phyloP scores from a whole-genome alignment of 2,797 vertebrate genomes.

The Adelosebastes latens region DNA sequence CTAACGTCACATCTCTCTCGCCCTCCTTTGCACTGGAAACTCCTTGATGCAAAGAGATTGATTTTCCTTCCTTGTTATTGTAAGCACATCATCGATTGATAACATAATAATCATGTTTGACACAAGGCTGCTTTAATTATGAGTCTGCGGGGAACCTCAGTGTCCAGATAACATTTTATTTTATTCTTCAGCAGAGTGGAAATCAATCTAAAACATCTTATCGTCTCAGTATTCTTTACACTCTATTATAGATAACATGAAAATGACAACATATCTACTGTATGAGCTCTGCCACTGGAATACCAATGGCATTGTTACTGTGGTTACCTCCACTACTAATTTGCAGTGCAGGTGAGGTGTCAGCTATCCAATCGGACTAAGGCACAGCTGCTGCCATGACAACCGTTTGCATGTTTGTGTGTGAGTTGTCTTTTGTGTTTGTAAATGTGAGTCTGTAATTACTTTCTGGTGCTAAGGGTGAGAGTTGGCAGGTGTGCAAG shows the following conservation, averaged over 20 bases:
- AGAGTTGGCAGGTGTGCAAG: constrained; percentile 9
- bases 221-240: background rate
- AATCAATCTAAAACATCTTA: background rate
- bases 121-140: background rate
- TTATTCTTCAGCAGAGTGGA: background rate
- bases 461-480: constrained; percentile 10
- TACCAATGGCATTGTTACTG: constrained; percentile 72
- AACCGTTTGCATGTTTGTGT: constrained; percentile 67
- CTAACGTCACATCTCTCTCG: background rate
- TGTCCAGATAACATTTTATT: background rate
- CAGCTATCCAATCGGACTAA: constrained; percentile 43
- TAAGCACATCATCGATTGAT: constrained; percentile 10
- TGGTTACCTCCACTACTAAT: constrained; percentile 66
- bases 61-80: constrained; percentile 34
- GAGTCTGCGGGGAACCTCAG: background rate
- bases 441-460: constrained; percentile 46
- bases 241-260: background rate
- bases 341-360: constrained; percentile 63
- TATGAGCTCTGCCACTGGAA: constrained; percentile 44
- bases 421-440: constrained; percentile 29
- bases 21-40: background rate
- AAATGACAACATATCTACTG: background rate
- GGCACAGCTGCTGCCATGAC: constrained; percentile 76
- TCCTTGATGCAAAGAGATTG: constrained; percentile 11
- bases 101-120: constrained; percentile 27